Base-by-base conservation (phyloP, 2,113 vertebrate genomes). In the Sterna hirundo region DNA sequence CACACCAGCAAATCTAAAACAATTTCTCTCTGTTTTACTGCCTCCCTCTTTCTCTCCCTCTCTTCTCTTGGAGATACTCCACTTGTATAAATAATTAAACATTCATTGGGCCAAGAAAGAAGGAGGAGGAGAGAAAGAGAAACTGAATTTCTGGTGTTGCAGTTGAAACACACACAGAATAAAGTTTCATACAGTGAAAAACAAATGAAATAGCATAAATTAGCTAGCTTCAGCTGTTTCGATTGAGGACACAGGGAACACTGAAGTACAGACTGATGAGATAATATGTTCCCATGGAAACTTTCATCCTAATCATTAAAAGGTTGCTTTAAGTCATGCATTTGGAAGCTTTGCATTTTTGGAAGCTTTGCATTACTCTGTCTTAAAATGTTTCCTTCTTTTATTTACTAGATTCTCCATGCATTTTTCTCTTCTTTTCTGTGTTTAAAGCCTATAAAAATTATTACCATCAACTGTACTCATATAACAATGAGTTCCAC, bases 211-310 rank as follows among this genome's bases (percentile, higher is more conserved):
- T 71, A 27, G 62, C 70, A 86, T 95, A 96, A 95, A 96, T 93
- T 84, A 93, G n/a, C 80, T 90, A 44, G 86, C 88, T 90, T 77
- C 92, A 94, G 74, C 88, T 96, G 83, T 93, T 95, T 96, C 71
- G 70, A 27, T 29, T 10, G 92, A 94, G 83, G 61, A 90, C 36
- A 57, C 36, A 82, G 84, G 94, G 77, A 96, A 94, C 77, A 88
- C 42, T 90, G 82, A 85, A 94, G 87, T 88, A 86, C 47, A 90
- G 72, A 86, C 76, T 88, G 90, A 95, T 92, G 90, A 88, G 85
- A 90, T 92, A 94, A 86, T 90, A 92, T 81, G 76, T 93, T 92
- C 88, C 94, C 94, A 95, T 90, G 86, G 95, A 96, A 97, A 95
- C 83, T 95, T 92, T 90, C 60, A 20, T 84, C 55, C 88, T 96